A percentile compares a stretch with the other conserved stretches of the same genome.
Evolutionary conservation across 2,113 vertebrate genomes (phyloP).

Genomic region (Speoplatyrhinus poulsoni): DNA sequence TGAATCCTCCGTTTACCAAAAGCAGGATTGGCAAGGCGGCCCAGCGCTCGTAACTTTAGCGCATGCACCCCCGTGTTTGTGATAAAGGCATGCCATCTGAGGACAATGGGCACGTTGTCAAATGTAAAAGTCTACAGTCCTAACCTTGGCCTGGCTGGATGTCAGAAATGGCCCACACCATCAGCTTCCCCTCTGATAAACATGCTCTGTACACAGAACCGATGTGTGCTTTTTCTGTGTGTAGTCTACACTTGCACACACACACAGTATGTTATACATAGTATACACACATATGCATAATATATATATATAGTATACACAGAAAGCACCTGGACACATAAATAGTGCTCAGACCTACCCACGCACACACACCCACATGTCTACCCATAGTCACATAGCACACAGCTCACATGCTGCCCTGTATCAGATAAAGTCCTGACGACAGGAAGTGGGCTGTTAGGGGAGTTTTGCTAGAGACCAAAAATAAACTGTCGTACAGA

Average conservation of each 20-base stretch:
- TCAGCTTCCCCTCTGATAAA: slow-evolving; percentile 51
- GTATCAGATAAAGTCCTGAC: slow-evolving; percentile 18
- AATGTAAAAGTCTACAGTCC: slow-evolving; percentile 53
- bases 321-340: not conserved
- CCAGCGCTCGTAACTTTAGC: slow-evolving; percentile 1
- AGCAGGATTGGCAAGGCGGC: slow-evolving; percentile 23
- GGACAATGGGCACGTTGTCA: slow-evolving; percentile 40
- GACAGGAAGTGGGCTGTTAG: slow-evolving; percentile 62
- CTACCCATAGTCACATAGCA: slow-evolving; percentile 13
- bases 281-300: not conserved
- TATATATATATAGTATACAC: not conserved
- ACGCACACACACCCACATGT: slow-evolving; percentile 14
- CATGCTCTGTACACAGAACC: slow-evolving; percentile 35
- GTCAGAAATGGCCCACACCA: slow-evolving; percentile 51
- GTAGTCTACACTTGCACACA: not conserved
- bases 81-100: slow-evolving; percentile 46
- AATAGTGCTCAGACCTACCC: not conserved
- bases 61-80: slow-evolving; percentile 25
- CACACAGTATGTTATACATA: not conserved
- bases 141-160: slow-evolving; percentile 57
- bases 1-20: not conserved
- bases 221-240: too few relatives aligned
- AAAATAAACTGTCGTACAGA: slow-evolving; percentile 43
- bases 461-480: slow-evolving; percentile 51
- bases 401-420: slow-evolving; percentile 4